Conservation (phyloP, 1,140 invertebrate species). For the Neodiprion lecontei region DNA sequence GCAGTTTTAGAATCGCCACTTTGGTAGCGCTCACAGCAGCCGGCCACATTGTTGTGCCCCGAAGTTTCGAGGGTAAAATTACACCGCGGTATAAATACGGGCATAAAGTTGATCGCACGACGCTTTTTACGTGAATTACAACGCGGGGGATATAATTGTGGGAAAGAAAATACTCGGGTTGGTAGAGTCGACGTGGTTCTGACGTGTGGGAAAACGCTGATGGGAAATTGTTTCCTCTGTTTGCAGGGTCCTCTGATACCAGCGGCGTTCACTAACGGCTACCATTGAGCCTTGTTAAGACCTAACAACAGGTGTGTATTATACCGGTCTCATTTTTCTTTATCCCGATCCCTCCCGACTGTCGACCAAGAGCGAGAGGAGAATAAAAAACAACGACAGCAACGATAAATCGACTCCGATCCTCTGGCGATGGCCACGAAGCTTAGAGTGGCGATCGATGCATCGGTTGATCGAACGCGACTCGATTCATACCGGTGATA, state of each 20-base stretch:
- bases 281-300: conserved; percentile 80
- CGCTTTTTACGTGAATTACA: conserved; percentile 13
- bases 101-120: conserved; percentile 16
- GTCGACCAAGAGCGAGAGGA: too few species aligned
- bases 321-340: neutral
- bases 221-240: conserved; percentile 36
- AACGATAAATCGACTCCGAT: too few species aligned
- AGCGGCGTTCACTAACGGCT: conserved; percentile 92
- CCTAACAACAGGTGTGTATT: conserved; percentile 59
- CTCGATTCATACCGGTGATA: too few species aligned
- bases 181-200: conserved; percentile 27
- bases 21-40: neutral
- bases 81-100: conserved; percentile 37
- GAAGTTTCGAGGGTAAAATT: conserved; percentile 39
- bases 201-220: conserved; percentile 37
- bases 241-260: conserved; percentile 88
- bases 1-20: conserved; percentile 2
- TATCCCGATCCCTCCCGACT: too few species aligned
- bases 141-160: neutral
- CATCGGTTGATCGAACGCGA: too few species aligned
- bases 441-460: too few species aligned
- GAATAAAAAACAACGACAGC: too few species aligned
- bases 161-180: conserved; percentile 20
- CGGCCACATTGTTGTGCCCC: conserved; percentile 11
- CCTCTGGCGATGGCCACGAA: too few species aligned